Evolutionary conservation across 2,113 vertebrate genomes (phyloP), one percentile per base, ranked within the genome.

Genomic region (Megaceryle torquata): DNA sequence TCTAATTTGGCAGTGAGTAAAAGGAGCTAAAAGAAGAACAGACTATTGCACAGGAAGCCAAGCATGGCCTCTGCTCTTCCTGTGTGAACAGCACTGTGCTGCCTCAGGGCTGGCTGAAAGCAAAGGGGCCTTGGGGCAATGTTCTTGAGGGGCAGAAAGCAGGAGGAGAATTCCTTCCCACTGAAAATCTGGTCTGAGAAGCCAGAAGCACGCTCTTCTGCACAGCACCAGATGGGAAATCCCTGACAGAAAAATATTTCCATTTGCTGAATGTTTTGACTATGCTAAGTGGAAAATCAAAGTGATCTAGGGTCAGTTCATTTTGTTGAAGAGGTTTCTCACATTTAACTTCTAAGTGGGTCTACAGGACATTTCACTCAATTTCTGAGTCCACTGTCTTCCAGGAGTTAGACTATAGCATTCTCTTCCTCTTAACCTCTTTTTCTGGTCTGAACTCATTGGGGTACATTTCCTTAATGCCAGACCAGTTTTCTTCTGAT

Each of bases 21-120:
- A 88, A 94, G 54, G 56, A 71, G 39, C 3, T 31, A 78, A 88
- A 86, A 88, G 54, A 88, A 63, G 50, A 86, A 67, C 56, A 88
- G 43, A 18, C 17, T 86, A 41, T 82, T 86, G 57, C 81, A 87
- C 82, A 92, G 95, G 93, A 96, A 96, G 72, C 50, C 4, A 6
- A 95, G 59, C 44, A n/a, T 26, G 28, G 57, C 61, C 60, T 39
- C 70, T 91, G 25, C n/a, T 92, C 77, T 97, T 96, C 92, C 90
- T 91, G 88, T 96, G 82, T 1, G 2, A 90, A 91, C 43, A 93
- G 22, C 69, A 64, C 53, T 24, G 48, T 0, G 5, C 61, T 68
- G 68, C 57, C 80, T 86, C 14, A 11, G 28, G 57, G 44, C 35
- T 68, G 68, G 37, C 54, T 60, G n/a, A 92, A 68, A 95, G 86